Evolutionary conservation across 2,113 vertebrate species (phyloP).

Genomic region (Psettodes erumei): DNA sequence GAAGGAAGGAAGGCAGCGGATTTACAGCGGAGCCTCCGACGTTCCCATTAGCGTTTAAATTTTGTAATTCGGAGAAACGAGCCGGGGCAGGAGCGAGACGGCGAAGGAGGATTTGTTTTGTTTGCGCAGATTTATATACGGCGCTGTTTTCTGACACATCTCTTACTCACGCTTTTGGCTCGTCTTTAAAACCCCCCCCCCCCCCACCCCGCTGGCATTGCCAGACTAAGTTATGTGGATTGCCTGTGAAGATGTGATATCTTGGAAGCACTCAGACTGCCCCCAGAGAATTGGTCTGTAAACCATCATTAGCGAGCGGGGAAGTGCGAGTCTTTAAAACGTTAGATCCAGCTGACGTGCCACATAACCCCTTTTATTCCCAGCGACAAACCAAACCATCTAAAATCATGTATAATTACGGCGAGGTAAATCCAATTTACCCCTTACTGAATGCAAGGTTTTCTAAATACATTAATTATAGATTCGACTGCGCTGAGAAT

Average conservation of each 20-base stretch:
- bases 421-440: constrained; percentile 73
- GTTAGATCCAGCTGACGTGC: constrained; percentile 77
- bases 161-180: constrained; percentile 70
- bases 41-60: constrained; percentile 29
- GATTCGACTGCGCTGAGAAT: constrained; percentile 42
- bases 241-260: constrained; percentile 77
- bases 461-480: constrained; percentile 76
- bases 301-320: constrained; percentile 80
- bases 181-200: constrained; percentile 74
- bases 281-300: constrained; percentile 81
- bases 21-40: constrained; percentile 22
- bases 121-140: constrained; percentile 68
- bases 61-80: constrained; percentile 41
- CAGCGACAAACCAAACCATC: constrained; percentile 80
- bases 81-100: constrained; percentile 16
- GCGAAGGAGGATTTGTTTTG: constrained; percentile 62
- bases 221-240: constrained; percentile 77
- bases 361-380: constrained; percentile 73
- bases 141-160: constrained; percentile 70
- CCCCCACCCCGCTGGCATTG: no score
- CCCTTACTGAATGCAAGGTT: constrained; percentile 64
- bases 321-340: constrained; percentile 78
- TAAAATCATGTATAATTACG: constrained; percentile 78
- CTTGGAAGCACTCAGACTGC: constrained; percentile 76
- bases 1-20: constrained; percentile 3